phyloP scores from a whole-genome alignment of 1,140 invertebrate genomes.

The Neuroterus valhalla region DNA sequence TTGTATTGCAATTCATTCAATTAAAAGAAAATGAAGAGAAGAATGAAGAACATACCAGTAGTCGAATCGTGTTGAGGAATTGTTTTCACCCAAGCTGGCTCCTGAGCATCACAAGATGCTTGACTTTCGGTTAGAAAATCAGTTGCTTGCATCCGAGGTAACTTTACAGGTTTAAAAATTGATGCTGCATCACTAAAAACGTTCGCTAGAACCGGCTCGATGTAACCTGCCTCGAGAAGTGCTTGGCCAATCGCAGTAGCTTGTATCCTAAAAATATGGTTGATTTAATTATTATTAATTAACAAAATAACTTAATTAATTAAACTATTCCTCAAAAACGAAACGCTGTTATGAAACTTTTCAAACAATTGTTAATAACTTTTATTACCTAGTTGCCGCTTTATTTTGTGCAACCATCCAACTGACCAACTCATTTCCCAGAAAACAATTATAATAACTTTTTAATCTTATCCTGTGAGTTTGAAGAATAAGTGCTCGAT shows the following conservation, averaged over 20 bases:
- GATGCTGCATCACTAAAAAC: constrained; percentile 75
- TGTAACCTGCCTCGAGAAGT: constrained; percentile 84
- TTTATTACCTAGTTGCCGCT: constrained; percentile 72
- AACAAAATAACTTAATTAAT: constrained; percentile 14
- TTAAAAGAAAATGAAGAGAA: constrained; percentile 4
- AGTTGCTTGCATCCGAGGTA: constrained; percentile 70
- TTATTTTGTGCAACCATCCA: constrained; percentile 86
- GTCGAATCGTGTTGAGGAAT: constrained; percentile 78
- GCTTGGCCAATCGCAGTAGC: constrained; percentile 88
- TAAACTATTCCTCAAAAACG: background rate
- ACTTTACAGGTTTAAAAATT: constrained; percentile 75
- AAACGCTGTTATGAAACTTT: background rate
- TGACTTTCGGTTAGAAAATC: constrained; percentile 66
- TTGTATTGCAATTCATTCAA: too few species aligned
- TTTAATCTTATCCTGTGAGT: constrained; percentile 81
- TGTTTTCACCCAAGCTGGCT: constrained; percentile 84
- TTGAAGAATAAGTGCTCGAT: constrained; percentile 78
- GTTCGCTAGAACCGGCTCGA: constrained; percentile 81
- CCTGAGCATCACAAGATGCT: constrained; percentile 75
- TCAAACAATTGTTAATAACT: background rate
- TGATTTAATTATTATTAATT: constrained; percentile 52
- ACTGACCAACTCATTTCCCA: constrained; percentile 84
- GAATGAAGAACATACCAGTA: constrained; percentile 66
- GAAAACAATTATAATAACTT: constrained; percentile 81
- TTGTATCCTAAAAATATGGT: constrained; percentile 78